phyloP scores from a whole-genome alignment of 2,113 vertebrate genomes.

The Sphyrna mokarran region DNA sequence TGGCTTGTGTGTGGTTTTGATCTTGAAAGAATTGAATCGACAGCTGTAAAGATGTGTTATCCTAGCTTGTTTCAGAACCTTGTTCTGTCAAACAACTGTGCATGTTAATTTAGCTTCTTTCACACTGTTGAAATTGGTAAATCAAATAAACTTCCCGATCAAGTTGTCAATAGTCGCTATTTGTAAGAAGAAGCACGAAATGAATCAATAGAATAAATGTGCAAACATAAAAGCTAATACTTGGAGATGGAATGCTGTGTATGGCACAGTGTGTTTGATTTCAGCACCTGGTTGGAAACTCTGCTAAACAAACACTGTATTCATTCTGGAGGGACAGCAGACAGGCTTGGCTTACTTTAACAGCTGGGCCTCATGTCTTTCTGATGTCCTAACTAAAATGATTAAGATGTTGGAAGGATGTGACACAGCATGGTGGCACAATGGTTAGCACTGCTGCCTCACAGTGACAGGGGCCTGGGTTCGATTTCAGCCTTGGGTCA shows the following conservation, averaged over 20 bases:
- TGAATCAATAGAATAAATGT: constrained; percentile 14
- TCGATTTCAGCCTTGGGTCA: no score
- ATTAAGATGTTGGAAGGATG: background rate
- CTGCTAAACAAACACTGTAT: background rate
- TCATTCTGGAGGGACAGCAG: background rate
- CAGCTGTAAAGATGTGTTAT: background rate
- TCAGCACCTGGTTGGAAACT: no score
- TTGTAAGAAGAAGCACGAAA: background rate
- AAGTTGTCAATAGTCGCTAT: background rate
- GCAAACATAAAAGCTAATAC: background rate
- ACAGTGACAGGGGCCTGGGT: no score
- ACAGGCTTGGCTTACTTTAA: background rate
- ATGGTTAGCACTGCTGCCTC: no score
- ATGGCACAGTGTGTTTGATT: background rate
- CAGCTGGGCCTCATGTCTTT: background rate
- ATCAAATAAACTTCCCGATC: background rate
- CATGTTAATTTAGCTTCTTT: background rate
- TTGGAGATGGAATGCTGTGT: background rate
- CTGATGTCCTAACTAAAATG: background rate
- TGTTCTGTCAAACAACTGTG: background rate
- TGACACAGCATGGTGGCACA: no score
- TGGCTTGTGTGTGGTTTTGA: background rate
- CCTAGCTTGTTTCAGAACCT: background rate
- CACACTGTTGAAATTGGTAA: background rate
- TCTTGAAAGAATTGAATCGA: background rate